Conservation (phyloP, 2,888 invertebrate species). For the Laspeyria flexula region DNA sequence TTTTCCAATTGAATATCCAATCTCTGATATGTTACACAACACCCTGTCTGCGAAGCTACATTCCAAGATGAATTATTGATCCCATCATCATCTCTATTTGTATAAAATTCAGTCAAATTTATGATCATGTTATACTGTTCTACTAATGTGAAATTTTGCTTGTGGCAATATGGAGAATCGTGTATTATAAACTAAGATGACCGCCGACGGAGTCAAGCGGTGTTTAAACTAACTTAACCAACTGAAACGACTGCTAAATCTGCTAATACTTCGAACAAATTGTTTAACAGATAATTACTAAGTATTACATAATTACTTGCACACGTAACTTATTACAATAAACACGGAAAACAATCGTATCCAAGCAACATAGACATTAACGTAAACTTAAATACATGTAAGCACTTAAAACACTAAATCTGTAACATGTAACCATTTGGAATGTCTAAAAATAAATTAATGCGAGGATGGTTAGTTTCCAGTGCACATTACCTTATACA, state of each 20-base stretch:
- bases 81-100: constrained; percentile 63
- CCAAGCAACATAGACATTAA: constrained; percentile 18
- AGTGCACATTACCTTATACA: constrained; percentile 41
- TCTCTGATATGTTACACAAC: constrained; percentile 76
- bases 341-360: constrained; percentile 12
- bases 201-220: constrained; percentile 2
- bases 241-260: constrained; percentile 16
- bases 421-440: constrained; percentile 50
- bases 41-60: constrained; percentile 74
- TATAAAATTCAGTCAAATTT: constrained; percentile 67
- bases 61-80: constrained; percentile 70
- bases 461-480: constrained; percentile 45
- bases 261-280: constrained; percentile 18
- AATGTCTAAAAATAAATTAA: constrained; percentile 59
- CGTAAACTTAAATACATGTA: constrained; percentile 29
- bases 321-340: constrained; percentile 14
- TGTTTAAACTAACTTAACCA: constrained; percentile 14
- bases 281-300: constrained; percentile 26
- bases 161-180: constrained; percentile 39
- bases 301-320: too few species aligned
- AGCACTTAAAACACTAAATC: constrained; percentile 27
- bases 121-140: constrained; percentile 41
- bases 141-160: constrained; percentile 25
- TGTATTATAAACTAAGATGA: constrained; percentile 11
- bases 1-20: constrained; percentile 49